These are phyloP conservation scores for Eurypyga helias DNA, from an alignment of 2,113 vertebrate genomes.

Conservation along the genomic window DNA sequence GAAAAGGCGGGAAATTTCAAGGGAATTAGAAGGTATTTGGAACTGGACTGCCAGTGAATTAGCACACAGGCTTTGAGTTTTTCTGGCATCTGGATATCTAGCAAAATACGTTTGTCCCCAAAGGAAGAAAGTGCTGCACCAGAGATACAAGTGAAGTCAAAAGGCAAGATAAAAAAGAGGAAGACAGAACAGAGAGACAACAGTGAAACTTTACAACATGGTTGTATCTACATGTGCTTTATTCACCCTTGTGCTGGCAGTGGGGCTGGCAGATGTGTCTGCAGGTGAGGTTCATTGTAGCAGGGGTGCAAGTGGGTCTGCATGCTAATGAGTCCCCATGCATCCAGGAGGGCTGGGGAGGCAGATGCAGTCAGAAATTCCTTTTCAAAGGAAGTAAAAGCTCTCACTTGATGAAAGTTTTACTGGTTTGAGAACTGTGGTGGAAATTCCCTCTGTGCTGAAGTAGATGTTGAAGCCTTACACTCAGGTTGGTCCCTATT, in stretches of 20 bases:
- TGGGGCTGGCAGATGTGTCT: background rate
- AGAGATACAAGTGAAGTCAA: background rate
- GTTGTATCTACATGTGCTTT: background rate
- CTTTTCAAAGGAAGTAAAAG: background rate
- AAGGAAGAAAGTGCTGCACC: background rate
- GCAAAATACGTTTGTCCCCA: background rate
- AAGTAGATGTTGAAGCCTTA: background rate
- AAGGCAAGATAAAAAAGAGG: background rate
- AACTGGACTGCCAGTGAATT: background rate
- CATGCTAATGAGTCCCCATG: background rate
- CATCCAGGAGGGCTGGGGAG: background rate
- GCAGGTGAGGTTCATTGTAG: background rate
- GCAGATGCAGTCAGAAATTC: background rate
- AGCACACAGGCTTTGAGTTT: background rate
- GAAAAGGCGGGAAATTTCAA: background rate
- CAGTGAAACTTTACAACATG: background rate
- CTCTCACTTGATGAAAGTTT: background rate
- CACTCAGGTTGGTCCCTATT: accelerated
- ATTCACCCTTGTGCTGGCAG: background rate
- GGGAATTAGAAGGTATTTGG: background rate
- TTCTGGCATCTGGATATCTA: accelerated
- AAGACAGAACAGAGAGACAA: background rate
- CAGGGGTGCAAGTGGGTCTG: background rate
- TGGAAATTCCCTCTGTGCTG: background rate
- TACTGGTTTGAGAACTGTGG: background rate